These are phyloP conservation scores for Drosophila tsacasi DNA, from an alignment of 1,140 invertebrate genomes.

Conservation along the genomic window DNA sequence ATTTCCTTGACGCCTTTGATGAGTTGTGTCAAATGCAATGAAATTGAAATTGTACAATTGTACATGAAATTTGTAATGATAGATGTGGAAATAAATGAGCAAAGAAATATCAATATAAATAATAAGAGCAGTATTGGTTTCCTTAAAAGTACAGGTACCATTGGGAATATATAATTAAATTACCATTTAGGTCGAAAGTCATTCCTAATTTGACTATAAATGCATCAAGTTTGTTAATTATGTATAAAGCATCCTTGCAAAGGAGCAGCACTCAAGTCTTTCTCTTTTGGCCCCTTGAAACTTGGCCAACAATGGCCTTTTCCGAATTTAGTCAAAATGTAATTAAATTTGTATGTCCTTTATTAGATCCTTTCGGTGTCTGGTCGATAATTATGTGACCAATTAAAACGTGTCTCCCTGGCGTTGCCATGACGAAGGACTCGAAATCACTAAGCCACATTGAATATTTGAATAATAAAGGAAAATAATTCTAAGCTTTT, in stretches of 20 bases:
- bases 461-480: background rate
- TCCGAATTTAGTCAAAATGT: constrained; percentile 5
- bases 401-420: constrained; percentile 20
- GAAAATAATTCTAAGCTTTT: constrained; percentile 3
- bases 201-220: background rate
- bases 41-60: no score
- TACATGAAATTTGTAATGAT: constrained; percentile 5
- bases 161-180: no score
- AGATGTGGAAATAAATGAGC: background rate
- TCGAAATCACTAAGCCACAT: constrained; percentile 13
- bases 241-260: background rate
- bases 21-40: constrained; percentile 1
- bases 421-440: constrained; percentile 28
- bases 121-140: background rate
- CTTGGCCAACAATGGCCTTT: background rate
- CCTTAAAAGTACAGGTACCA: background rate
- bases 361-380: background rate
- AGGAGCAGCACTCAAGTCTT: background rate
- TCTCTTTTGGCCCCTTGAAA: background rate
- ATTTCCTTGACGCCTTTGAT: background rate
- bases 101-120: background rate
- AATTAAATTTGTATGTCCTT: constrained; percentile 32
- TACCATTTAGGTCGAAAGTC: background rate
- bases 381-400: constrained; percentile 37
- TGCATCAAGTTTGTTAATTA: background rate